Evolutionary conservation across 1,140 invertebrate genomes (phyloP).

Genomic region (Calephelis nemesis): DNA sequence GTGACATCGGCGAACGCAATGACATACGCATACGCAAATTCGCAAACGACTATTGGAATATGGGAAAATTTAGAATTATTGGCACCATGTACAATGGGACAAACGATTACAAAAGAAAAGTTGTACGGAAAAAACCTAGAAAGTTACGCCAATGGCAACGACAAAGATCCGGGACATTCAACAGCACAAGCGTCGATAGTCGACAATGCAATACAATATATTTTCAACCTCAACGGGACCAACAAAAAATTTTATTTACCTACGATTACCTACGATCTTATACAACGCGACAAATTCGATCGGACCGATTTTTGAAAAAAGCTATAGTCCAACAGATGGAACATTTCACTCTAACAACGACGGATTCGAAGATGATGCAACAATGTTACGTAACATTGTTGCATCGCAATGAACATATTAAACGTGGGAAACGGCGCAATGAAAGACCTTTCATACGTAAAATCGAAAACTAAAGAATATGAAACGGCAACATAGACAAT

Average conservation of each 20-base stretch:
- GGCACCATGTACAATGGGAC: no score
- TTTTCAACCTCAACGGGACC: background rate
- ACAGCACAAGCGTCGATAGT: background rate
- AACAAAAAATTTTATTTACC: constrained; percentile 2
- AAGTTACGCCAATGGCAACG: background rate
- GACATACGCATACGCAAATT: no score
- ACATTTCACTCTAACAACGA: background rate
- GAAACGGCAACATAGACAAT: background rate
- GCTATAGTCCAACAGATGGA: background rate
- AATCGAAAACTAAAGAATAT: constrained; percentile 6
- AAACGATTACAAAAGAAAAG: no score
- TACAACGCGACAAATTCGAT: constrained; percentile 8
- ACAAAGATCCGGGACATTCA: background rate
- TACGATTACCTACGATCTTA: background rate
- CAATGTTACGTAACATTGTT: background rate
- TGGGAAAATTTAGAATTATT: no score
- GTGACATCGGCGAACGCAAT: no score
- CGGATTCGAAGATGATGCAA: background rate
- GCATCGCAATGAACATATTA: background rate
- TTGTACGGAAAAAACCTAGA: background rate
- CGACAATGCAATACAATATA: background rate
- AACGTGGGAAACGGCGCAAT: background rate
- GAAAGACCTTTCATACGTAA: background rate
- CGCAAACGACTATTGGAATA: no score
- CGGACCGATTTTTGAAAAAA: background rate